These are phyloP conservation scores for Leptocoma aspasia DNA, from an alignment of 2,113 vertebrate species.

Conservation along the genomic window DNA sequence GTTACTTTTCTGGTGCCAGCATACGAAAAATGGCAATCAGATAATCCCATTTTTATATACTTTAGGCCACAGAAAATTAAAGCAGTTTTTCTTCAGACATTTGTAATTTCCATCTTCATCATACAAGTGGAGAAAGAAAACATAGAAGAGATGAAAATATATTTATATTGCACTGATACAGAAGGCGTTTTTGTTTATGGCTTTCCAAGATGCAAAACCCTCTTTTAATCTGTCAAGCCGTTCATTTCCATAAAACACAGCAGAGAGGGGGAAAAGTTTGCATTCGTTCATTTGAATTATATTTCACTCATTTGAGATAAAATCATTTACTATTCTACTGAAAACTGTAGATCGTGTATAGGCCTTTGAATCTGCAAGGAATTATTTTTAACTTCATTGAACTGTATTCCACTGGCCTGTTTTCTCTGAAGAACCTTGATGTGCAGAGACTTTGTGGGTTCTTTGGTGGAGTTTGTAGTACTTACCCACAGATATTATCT, in stretches of 20 bases:
- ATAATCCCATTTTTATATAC: constrained; percentile 14
- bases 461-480: neutral
- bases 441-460: constrained; percentile 11
- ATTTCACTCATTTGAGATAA: constrained; percentile 35
- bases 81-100: constrained; percentile 19
- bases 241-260: constrained; percentile 31
- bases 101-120: constrained; percentile 3
- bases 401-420: neutral
- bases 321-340: constrained; percentile 21
- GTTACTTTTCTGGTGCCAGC: constrained; percentile 18
- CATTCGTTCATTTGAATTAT: neutral
- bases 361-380: constrained; percentile 20
- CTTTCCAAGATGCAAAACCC: constrained; percentile 13
- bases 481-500: constrained; percentile 40
- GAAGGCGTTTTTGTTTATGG: constrained; percentile 32
- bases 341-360: neutral
- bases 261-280: neutral
- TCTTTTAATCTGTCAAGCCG: constrained; percentile 29
- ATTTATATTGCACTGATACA: constrained; percentile 22
- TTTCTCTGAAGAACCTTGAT: constrained; percentile 24
- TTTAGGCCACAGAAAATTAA: constrained; percentile 12
- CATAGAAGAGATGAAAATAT: constrained; percentile 15
- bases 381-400: constrained; percentile 55
- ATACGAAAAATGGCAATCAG: constrained; percentile 37
- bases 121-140: neutral